Evolutionary conservation across 2,888 invertebrate genomes (phyloP).

Genomic region (Celastrina argiolus): DNA sequence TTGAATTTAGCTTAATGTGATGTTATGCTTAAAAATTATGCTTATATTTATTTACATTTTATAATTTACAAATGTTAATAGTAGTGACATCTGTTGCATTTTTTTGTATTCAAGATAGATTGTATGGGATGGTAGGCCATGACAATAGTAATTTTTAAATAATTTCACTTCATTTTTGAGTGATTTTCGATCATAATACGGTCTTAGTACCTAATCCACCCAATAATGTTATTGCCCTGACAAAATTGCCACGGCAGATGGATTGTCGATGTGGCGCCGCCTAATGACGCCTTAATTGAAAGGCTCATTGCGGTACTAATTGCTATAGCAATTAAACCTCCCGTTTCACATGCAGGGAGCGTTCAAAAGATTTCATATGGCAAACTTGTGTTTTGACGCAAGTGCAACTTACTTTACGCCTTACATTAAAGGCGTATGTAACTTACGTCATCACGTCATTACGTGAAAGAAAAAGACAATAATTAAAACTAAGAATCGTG

Average conservation of each 20-base stretch:
- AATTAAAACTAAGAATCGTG: too few relatives aligned
- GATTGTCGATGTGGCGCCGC: conserved; percentile 34
- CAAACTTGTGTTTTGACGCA: conserved; percentile 1
- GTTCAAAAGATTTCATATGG: conserved; percentile 7
- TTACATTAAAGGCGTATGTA: conserved; percentile 1
- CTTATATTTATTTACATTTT: too few relatives aligned
- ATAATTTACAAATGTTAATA: too few relatives aligned
- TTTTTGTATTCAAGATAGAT: too few relatives aligned
- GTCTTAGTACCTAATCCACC: background rate
- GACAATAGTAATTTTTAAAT: too few relatives aligned
- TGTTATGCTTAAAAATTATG: too few relatives aligned
- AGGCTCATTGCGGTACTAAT: conserved; percentile 44
- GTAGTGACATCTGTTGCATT: too few relatives aligned
- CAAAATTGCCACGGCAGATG: conserved; percentile 18
- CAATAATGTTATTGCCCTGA: background rate
- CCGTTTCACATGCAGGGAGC: conserved; percentile 40
- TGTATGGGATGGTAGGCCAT: too few relatives aligned
- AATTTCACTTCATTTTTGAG: too few relatives aligned
- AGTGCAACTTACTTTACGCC: background rate
- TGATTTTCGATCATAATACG: background rate
- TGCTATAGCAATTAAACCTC: conserved; percentile 41
- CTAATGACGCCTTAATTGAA: conserved; percentile 44
- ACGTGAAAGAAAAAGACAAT: too few relatives aligned
- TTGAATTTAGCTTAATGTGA: too few relatives aligned
- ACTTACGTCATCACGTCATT: background rate